These are phyloP conservation scores for Scaptomyza flava DNA, from an alignment of 2,888 invertebrate genomes.

Conservation along the genomic window DNA sequence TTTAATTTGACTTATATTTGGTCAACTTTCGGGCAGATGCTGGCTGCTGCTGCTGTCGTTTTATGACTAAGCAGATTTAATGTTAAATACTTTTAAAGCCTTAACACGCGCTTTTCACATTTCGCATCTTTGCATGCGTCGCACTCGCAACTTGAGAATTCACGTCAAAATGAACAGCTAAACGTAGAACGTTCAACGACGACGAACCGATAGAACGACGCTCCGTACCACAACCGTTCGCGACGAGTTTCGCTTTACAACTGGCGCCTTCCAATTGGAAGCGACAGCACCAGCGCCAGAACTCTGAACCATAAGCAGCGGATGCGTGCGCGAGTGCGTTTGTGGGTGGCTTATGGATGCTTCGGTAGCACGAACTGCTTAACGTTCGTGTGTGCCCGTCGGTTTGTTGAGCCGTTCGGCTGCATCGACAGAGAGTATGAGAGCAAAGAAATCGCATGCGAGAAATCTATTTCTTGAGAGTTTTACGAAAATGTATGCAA, in stretches of 20 bases:
- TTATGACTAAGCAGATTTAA: constrained; percentile 21
- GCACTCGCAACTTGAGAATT: constrained; percentile 18
- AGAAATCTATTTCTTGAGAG: constrained; percentile 17
- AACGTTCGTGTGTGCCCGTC: constrained; percentile 33
- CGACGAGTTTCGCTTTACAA: constrained; percentile 74
- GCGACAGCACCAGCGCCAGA: constrained; percentile 38
- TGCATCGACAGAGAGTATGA: constrained; percentile 18
- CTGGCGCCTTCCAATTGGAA: constrained; percentile 70
- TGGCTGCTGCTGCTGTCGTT: constrained; percentile 23
- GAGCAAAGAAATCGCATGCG: constrained; percentile 58
- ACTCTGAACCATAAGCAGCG: constrained; percentile 32
- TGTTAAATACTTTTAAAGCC: constrained; percentile 31
- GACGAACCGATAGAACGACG: constrained; percentile 20
- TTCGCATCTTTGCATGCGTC: constrained; percentile 32
- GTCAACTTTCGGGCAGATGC: constrained; percentile 8
- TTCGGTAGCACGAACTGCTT: constrained; percentile 45
- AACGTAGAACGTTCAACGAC: constrained; percentile 10
- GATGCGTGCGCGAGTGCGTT: constrained; percentile 49
- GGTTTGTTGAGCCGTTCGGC: constrained; percentile 16
- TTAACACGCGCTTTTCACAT: constrained; percentile 30
- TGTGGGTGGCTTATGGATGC: constrained; percentile 54
- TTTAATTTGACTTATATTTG: constrained; percentile 11
- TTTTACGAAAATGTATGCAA: not conserved
- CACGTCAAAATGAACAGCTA: constrained; percentile 52
- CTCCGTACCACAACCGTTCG: constrained; percentile 67